Percentiles rank a stretch among this genome's conserved stretches.
phyloP scores from a whole-genome alignment of 2,888 invertebrate species.

The Drosophila seclusa region DNA sequence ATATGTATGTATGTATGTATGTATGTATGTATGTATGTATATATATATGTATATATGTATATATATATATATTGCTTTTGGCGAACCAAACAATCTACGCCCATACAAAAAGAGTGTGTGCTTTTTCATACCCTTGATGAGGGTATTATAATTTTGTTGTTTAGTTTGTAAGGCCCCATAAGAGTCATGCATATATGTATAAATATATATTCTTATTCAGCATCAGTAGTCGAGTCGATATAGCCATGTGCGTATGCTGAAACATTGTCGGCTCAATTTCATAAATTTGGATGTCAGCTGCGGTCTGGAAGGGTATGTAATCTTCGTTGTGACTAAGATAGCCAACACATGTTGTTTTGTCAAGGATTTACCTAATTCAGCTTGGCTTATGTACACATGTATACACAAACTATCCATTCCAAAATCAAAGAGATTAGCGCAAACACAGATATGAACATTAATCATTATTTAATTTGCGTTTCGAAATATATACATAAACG shows the following conservation, averaged over 20 bases:
- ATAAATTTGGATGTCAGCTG: neutral
- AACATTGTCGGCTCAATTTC: neutral
- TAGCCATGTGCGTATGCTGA: too few species aligned
- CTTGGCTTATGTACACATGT: neutral
- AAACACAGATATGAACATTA: slow-evolving; percentile 19
- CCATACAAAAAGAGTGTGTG: neutral
- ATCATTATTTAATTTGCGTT: slow-evolving; percentile 13
- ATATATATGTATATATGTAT: slow-evolving; percentile 3
- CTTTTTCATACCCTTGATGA: neutral
- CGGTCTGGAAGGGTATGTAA: neutral
- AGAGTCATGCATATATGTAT: neutral
- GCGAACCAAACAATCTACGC: neutral
- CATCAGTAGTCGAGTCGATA: neutral
- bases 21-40: slow-evolving; percentile 12
- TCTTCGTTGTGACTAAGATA: neutral
- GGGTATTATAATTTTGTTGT: neutral
- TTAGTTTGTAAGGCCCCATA: neutral
- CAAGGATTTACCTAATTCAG: slow-evolving; percentile 23
- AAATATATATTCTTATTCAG: neutral
- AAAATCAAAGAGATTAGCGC: slow-evolving; percentile 12
- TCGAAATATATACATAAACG: neutral
- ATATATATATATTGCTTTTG: neutral
- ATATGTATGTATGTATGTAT: neutral
- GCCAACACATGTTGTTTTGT: neutral
- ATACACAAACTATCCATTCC: neutral